These are phyloP conservation scores for Anas platyrhynchos DNA, from an alignment of 2,113 vertebrate species.

Conservation along the genomic window DNA sequence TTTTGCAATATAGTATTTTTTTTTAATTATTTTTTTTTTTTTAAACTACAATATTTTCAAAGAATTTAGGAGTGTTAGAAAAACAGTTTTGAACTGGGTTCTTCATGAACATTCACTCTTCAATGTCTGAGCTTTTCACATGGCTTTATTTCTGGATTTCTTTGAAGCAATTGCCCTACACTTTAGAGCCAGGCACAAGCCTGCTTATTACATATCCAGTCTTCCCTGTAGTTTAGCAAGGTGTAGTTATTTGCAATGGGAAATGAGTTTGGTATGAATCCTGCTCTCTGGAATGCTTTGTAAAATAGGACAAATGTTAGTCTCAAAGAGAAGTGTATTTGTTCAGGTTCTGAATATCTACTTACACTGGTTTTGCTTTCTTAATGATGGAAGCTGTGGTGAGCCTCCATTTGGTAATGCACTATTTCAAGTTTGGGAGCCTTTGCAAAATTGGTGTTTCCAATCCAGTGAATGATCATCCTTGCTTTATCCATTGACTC, in stretches of 20 bases:
- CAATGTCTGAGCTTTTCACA: fast-evolving
- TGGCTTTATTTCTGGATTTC: not conserved
- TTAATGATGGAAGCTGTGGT: not conserved
- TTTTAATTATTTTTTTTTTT: not conserved
- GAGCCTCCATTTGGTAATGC: not conserved
- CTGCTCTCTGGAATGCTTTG: not conserved
- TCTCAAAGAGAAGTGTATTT: not conserved
- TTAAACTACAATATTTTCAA: not conserved
- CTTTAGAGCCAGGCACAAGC: not conserved
- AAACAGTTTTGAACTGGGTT: not conserved
- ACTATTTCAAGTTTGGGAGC: not conserved
- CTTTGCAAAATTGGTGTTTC: not conserved
- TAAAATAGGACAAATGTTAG: not conserved
- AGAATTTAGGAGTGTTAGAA: not conserved
- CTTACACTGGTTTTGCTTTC: not conserved
- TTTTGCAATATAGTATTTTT: not conserved
- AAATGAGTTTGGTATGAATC: not conserved
- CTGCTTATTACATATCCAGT: not conserved
- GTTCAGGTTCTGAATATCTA: not conserved
- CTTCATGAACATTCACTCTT: not conserved
- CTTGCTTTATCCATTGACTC: not conserved
- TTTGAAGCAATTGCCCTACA: not conserved
- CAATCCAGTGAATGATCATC: not conserved
- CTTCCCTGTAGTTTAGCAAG: not conserved
- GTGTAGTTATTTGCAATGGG: not conserved